Percentiles rank a stretch among this genome's conserved stretches.
Conservation (phyloP, 2,113 vertebrate species). For the Bos javanicus region DNA sequence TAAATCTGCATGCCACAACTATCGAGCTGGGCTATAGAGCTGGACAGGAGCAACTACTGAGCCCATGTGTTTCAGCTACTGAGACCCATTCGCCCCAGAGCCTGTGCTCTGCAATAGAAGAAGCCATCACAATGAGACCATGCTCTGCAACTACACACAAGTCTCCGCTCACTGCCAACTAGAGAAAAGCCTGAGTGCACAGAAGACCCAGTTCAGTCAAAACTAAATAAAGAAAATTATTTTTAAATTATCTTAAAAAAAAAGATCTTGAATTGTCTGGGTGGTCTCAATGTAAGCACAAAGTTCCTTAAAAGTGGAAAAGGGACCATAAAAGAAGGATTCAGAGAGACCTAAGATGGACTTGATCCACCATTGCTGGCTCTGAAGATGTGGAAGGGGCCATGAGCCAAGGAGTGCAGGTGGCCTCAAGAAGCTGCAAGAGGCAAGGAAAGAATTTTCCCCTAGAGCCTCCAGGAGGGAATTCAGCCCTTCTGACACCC, state of each 20-base stretch:
- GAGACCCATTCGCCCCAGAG: not conserved
- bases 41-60: not conserved
- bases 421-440: not conserved
- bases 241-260: not conserved
- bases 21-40: not conserved
- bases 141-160: rapidly evolving
- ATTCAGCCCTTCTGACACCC: not conserved
- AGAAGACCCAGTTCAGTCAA: not conserved
- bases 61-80: not conserved
- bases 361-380: not conserved
- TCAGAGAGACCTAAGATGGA: not conserved
- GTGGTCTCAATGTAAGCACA: not conserved
- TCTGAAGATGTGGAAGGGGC: not conserved
- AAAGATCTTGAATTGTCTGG: not conserved
- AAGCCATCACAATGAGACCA: not conserved
- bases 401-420: not conserved
- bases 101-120: not conserved
- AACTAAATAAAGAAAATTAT: not conserved
- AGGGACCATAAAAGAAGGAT: not conserved
- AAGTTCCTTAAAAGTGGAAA: not conserved
- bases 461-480: not conserved
- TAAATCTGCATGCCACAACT: not conserved
- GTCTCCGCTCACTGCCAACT: not conserved
- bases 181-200: not conserved
- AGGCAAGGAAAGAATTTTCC: not conserved